Evolutionary conservation across 1,140 invertebrate species (phyloP).

Genomic region (Zaprionus vittiger): DNA sequence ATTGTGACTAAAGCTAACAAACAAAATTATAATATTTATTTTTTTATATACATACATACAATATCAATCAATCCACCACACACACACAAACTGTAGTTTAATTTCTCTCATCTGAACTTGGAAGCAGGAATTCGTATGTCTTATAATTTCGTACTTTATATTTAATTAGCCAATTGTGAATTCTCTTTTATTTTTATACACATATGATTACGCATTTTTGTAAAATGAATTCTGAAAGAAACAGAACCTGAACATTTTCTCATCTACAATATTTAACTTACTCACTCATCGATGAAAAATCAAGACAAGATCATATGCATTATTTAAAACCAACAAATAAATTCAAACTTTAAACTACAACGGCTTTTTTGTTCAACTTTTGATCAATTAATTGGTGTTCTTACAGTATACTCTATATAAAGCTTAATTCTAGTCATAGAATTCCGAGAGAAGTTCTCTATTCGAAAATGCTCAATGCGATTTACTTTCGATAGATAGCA

Average conservation of each 20-base stretch:
- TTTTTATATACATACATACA: conserved; percentile 1
- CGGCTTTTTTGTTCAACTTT: conserved; percentile 30
- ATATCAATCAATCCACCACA: conserved; percentile 8
- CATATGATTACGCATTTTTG: conserved; percentile 50
- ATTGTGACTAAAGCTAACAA: conserved; percentile 61
- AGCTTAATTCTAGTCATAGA: conserved; percentile 44
- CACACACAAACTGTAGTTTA: conserved; percentile 13
- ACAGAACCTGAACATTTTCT: conserved; percentile 35
- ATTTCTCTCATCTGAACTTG: conserved; percentile 10
- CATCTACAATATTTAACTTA: conserved; percentile 36
- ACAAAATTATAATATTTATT: conserved; percentile 43
- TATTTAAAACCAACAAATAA: conserved; percentile 63
- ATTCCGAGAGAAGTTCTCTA: conserved; percentile 7
- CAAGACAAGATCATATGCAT: conserved; percentile 52
- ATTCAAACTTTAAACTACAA: conserved; percentile 55
- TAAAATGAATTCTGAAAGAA: conserved; percentile 27
- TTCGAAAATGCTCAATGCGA: conserved; percentile 28
- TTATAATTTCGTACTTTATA: conserved; percentile 42
- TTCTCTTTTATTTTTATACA: conserved; percentile 32
- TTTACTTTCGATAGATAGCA: conserved; percentile 23
- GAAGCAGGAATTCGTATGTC: conserved; percentile 15
- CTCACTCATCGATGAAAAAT: conserved; percentile 44
- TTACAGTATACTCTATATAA: conserved; percentile 1
- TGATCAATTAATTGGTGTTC: conserved; percentile 13
- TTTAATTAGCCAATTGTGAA: conserved; percentile 71